Evolutionary conservation across 2,113 vertebrate species (phyloP).

Genomic region (Anolis sagrei): DNA sequence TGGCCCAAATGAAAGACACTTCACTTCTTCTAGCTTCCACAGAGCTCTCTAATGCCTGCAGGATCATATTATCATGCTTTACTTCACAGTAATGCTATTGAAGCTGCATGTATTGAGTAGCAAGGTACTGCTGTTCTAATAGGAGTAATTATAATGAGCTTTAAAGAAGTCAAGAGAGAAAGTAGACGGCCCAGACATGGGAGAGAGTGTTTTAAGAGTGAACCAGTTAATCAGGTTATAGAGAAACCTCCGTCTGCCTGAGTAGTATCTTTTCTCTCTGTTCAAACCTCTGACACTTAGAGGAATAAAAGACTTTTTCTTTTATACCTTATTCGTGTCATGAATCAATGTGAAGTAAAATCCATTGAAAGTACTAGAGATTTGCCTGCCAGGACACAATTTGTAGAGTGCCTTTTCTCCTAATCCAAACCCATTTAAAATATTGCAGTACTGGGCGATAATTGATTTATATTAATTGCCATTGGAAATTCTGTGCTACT

Average conservation of each 20-base stretch:
- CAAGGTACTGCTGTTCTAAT: neutral
- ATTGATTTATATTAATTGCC: slow-evolving; percentile 67
- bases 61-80: slow-evolving; percentile 18
- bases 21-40: neutral
- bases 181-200: neutral
- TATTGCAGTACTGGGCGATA: slow-evolving; percentile 59
- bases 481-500: slow-evolving; percentile 59
- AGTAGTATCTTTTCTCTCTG: slow-evolving; percentile 25
- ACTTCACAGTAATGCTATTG: neutral
- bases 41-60: neutral
- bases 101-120: slow-evolving; percentile 32
- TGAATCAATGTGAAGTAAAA: slow-evolving; percentile 46
- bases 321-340: slow-evolving; percentile 41
- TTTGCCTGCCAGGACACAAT: slow-evolving; percentile 60
- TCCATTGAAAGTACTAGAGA: slow-evolving; percentile 51
- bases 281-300: slow-evolving; percentile 9
- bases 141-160: slow-evolving; percentile 24
- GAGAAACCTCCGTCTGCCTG: neutral
- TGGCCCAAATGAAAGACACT: neutral
- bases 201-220: slow-evolving; percentile 29
- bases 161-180: slow-evolving; percentile 45
- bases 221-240: neutral
- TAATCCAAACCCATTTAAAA: slow-evolving; percentile 65
- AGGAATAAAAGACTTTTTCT: slow-evolving; percentile 47
- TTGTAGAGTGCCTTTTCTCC: slow-evolving; percentile 62